phyloP scores from a whole-genome alignment of 1,140 invertebrate genomes.

The Dendroctonus ponderosae region DNA sequence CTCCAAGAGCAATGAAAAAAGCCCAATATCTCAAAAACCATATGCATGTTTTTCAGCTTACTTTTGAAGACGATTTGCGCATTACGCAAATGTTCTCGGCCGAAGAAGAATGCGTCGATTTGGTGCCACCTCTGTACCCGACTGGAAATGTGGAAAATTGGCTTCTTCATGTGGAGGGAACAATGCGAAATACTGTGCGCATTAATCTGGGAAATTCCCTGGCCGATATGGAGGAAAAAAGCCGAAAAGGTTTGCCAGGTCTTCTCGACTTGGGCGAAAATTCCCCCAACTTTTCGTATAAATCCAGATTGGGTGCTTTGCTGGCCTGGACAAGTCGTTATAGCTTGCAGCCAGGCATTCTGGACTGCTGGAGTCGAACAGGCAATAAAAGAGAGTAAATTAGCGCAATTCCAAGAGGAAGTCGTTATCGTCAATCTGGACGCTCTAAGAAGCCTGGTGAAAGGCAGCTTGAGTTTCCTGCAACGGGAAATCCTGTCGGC shows the following conservation, averaged over 20 bases:
- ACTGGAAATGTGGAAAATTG: slow-evolving; percentile 75
- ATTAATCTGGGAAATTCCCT: slow-evolving; percentile 57
- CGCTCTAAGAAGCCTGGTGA: slow-evolving; percentile 62
- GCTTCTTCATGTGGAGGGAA: slow-evolving; percentile 66
- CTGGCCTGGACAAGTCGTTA: slow-evolving; percentile 77
- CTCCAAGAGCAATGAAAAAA: too few species aligned
- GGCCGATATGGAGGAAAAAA: slow-evolving; percentile 50
- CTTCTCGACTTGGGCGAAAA: neutral
- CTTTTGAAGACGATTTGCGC: slow-evolving; percentile 66
- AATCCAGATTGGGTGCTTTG: slow-evolving; percentile 64
- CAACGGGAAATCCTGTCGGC: slow-evolving; percentile 63
- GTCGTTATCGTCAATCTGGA: slow-evolving; percentile 58
- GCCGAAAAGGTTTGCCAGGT: slow-evolving; percentile 49
- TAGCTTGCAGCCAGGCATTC: slow-evolving; percentile 63
- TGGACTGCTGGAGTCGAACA: slow-evolving; percentile 64
- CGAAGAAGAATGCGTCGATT: slow-evolving; percentile 70
- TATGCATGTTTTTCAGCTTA: slow-evolving; percentile 54
- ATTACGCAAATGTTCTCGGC: slow-evolving; percentile 77
- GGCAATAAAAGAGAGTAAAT: slow-evolving; percentile 52
- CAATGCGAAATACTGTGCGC: slow-evolving; percentile 62
- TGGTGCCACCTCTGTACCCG: slow-evolving; percentile 65
- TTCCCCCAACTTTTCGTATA: neutral
- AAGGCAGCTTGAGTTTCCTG: slow-evolving; percentile 65
- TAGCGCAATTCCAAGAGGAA: slow-evolving; percentile 52
- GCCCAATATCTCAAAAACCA: too few species aligned